Base-by-base conservation (phyloP, 1,140 invertebrate species). In the Ceratosolen solmsi region DNA sequence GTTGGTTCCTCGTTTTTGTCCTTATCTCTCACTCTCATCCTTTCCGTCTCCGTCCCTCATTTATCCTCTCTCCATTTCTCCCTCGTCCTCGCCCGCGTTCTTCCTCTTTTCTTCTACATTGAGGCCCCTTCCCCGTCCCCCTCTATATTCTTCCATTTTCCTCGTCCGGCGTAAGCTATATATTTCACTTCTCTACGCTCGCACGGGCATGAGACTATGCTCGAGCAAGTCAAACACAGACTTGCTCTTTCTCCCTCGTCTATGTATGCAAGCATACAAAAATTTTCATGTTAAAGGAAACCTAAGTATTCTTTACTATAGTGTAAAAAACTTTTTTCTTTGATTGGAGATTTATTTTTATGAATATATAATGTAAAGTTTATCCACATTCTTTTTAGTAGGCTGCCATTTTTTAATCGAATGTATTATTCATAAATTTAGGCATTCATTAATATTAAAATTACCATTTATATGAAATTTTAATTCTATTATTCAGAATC, bases 171-270 rank as follows among this genome's bases (percentile, higher is more conserved):
- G 8, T 27, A 25, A 51, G 36, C 78, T 80, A 80, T 71, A 68
- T 71, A 80, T 72, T 54, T 80, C 54, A 60, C 78, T 60, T 70
- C 46, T 71, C 49, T 71, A 56, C 63, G 51, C 65, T 60, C 51
- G 63, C 54, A 46, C 51, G 25, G 25, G 70, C 49, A 79, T 76
- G 83, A 81, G 80, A 84, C 68, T 56, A 78, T 79, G 82, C 79
- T 72, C 80, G 81, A 85, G 79, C 84, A 83, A 85, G 86, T 85
- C 83, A 86, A 84, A 73, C 77, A 79, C 68, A 49, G 25, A n/a
- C 51, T 25, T 41, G 41, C 65, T 70, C 20, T 82, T 77, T n/a
- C 76, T 79, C 84, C 72, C 80, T 76, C 51, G 49, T 41, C 9
- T 27, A 56, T n/a, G 20, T 38, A 30, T 36, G 22, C 68, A 27